Conservation (phyloP, 2,113 vertebrate genomes). For the Arvicanthis niloticus region DNA sequence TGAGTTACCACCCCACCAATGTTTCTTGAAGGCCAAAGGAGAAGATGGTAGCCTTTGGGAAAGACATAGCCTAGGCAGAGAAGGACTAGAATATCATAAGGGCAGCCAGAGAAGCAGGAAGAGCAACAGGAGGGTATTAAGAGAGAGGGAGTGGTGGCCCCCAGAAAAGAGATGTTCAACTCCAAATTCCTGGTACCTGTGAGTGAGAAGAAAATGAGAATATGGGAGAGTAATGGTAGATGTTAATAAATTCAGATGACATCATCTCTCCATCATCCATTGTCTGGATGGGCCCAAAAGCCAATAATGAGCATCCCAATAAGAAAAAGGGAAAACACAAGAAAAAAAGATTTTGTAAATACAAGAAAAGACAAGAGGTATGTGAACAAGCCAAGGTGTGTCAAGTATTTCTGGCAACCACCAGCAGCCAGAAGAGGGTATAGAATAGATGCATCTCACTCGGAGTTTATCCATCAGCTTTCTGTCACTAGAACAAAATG, state of each 20-base stretch:
- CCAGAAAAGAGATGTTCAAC: not conserved
- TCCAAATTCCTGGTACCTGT: not conserved
- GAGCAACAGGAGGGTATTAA: rapidly evolving
- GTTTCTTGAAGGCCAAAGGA: not conserved
- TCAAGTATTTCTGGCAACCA: not conserved
- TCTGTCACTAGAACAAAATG: not conserved
- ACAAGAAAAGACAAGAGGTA: not conserved
- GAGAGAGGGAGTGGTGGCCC: rapidly evolving
- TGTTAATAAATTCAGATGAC: not conserved
- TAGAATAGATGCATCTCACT: not conserved
- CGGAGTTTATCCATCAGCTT: not conserved
- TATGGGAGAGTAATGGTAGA: not conserved
- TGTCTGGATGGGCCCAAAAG: not conserved
- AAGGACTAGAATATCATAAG: too few species aligned
- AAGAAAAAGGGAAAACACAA: not conserved
- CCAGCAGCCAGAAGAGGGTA: not conserved
- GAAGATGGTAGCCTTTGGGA: not conserved
- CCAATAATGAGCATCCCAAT: not conserved
- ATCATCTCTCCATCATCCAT: not conserved
- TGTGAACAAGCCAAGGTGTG: not conserved
- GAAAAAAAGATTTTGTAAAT: too few species aligned
- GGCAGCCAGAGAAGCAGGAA: not conserved
- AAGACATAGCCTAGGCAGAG: not conserved
- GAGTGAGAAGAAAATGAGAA: not conserved
- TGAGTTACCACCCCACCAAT: not conserved